Evolutionary conservation across 2,797 vertebrate species (phyloP).

Genomic region (Uromys caudimaculatus): DNA sequence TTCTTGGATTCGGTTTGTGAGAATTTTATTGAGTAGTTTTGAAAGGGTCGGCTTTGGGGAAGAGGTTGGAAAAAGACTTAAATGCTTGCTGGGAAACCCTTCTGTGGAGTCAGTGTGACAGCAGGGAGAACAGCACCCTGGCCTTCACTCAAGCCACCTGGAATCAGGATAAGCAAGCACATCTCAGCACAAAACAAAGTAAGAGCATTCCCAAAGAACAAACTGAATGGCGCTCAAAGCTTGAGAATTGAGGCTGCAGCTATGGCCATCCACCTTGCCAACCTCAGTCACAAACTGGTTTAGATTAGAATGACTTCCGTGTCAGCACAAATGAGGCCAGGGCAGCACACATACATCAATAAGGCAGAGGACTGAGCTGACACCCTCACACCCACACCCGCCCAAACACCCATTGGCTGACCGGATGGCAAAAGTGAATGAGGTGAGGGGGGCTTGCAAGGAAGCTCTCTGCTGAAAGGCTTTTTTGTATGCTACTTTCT

Average conservation of each 20-base stretch:
- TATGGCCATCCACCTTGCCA: background rate
- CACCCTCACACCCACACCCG: background rate
- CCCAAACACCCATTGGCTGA: background rate
- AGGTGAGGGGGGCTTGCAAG: background rate
- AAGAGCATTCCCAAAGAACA: background rate
- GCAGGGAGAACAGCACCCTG: background rate
- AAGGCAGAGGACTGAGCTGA: background rate
- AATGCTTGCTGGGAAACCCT: background rate
- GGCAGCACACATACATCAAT: no score
- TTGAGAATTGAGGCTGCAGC: background rate
- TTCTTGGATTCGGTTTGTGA: no score
- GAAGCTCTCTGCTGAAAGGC: background rate
- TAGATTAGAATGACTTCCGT: background rate
- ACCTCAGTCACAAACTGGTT: background rate
- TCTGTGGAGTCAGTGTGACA: background rate
- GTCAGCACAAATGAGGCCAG: no score
- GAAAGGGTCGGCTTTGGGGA: background rate
- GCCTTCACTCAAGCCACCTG: background rate
- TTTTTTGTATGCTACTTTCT: background rate
- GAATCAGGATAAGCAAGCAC: background rate
- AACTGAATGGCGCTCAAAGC: background rate
- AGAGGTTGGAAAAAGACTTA: background rate
- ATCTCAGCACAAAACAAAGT: conserved; percentile 26
- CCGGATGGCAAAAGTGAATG: background rate
- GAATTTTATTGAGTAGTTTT: no score